Conservation (phyloP, 1,140 invertebrate genomes). For the Archivesica marissinica region DNA sequence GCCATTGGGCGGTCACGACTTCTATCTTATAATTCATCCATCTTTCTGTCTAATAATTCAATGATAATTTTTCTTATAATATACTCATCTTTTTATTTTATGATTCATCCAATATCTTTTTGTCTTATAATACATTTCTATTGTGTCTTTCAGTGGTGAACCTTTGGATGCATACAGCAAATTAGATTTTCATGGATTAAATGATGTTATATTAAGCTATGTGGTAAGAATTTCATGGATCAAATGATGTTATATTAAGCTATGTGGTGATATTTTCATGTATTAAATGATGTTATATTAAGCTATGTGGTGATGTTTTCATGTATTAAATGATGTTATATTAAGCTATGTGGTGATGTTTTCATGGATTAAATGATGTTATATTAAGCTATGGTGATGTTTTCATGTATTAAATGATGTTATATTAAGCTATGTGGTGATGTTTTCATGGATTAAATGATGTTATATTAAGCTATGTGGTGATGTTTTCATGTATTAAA, state of each 20-base stretch:
- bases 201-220: slow-evolving; percentile 66
- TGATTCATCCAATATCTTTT: no score
- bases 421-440: slow-evolving; percentile 45
- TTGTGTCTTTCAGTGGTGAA: slow-evolving; percentile 62
- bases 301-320: slow-evolving; percentile 28
- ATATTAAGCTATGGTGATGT: slow-evolving; percentile 48
- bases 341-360: slow-evolving; percentile 46
- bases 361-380: background rate
- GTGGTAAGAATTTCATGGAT: slow-evolving; percentile 61
- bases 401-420: background rate
- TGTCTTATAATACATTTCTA: no score
- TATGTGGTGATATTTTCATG: slow-evolving; percentile 5
- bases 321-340: background rate
- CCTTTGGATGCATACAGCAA: slow-evolving; percentile 63
- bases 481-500: background rate
- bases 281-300: slow-evolving; percentile 2
- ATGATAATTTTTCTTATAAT: no score
- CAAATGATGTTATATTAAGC: slow-evolving; percentile 23
- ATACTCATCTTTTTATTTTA: no score
- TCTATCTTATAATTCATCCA: no score
- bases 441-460: background rate
- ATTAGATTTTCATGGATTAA: slow-evolving; percentile 64
- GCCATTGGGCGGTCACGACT: no score
- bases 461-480: slow-evolving; percentile 41
- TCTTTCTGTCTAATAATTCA: no score